Evolutionary conservation across 2,797 vertebrate genomes (phyloP).

Genomic region (Phrynocephalus forsythii): DNA sequence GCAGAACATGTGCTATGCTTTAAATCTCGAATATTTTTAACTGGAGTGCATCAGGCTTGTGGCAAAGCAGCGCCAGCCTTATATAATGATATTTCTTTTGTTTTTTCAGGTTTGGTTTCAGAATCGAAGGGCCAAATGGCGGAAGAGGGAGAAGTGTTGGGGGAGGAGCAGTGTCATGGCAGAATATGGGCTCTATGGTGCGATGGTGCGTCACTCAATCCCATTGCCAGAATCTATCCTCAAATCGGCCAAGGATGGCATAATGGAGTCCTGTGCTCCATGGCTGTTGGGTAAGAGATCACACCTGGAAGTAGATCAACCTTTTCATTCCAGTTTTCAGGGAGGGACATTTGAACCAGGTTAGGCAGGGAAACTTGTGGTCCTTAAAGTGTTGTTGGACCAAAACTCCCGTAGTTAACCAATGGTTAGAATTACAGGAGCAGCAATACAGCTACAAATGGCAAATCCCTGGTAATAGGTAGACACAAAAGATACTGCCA

Average conservation of each 20-base stretch:
- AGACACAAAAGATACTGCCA: neutral
- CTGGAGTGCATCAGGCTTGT: neutral
- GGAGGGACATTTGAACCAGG: neutral
- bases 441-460: neutral
- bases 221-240: slow-evolving; percentile 98
- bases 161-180: slow-evolving; percentile 99
- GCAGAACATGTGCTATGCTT: neutral
- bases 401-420: neutral
- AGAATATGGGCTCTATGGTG: slow-evolving; percentile 95
- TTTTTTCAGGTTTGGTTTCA: slow-evolving; percentile 96
- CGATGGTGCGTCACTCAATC: slow-evolving; percentile 99
- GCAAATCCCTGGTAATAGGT: neutral
- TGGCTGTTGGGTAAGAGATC: slow-evolving; percentile 93
- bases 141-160: slow-evolving; percentile 99
- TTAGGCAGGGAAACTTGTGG: neutral
- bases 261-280: slow-evolving; percentile 99
- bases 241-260: slow-evolving; percentile 98
- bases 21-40: neutral
- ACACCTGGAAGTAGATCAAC: neutral
- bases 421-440: neutral
- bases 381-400: neutral
- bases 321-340: neutral
- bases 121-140: slow-evolving; percentile 98
- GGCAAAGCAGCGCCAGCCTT: neutral
- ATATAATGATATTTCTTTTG: accelerated